Evolutionary conservation across 2,888 invertebrate species (phyloP).

Genomic region (Zaprionus bogoriensis): DNA sequence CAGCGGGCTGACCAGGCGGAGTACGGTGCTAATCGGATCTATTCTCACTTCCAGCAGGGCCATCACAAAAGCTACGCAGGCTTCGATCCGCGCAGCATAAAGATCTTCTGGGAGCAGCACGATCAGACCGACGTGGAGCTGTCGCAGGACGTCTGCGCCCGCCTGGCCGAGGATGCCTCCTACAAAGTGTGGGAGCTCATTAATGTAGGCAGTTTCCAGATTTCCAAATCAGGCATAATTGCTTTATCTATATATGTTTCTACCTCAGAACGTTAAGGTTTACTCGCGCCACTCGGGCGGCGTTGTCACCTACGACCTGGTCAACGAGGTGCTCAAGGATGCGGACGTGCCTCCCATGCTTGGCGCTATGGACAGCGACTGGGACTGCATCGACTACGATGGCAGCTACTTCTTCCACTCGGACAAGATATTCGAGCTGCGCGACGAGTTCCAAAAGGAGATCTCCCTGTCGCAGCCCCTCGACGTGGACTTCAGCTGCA

Average conservation of each 20-base stretch:
- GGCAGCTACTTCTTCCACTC: conserved; percentile 81
- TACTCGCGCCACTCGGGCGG: conserved; percentile 82
- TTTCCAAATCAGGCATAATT: too few relatives aligned
- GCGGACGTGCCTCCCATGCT: conserved; percentile 81
- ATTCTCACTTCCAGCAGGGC: conserved; percentile 59
- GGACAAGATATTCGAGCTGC: conserved; percentile 80
- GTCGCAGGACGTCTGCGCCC: conserved; percentile 78
- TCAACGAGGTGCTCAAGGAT: conserved; percentile 82
- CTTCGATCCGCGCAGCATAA: conserved; percentile 80
- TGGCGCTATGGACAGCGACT: conserved; percentile 81
- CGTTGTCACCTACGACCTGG: conserved; percentile 80
- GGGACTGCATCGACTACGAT: conserved; percentile 82
- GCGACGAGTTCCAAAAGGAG: conserved; percentile 81
- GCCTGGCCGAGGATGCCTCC: conserved; percentile 82
- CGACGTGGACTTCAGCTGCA: conserved; percentile 68
- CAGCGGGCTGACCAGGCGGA: background rate
- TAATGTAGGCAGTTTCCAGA: conserved; percentile 67
- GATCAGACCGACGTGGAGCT: conserved; percentile 81
- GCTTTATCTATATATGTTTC: background rate
- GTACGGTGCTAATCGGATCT: background rate
- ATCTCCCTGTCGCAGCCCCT: conserved; percentile 61
- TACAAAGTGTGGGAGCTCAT: conserved; percentile 82
- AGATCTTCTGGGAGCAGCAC: conserved; percentile 83
- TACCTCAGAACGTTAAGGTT: conserved; percentile 79
- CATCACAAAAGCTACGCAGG: conserved; percentile 79